These are phyloP conservation scores for Poecilia latipinna DNA, from an alignment of 2,113 vertebrate species.

Conservation along the genomic window DNA sequence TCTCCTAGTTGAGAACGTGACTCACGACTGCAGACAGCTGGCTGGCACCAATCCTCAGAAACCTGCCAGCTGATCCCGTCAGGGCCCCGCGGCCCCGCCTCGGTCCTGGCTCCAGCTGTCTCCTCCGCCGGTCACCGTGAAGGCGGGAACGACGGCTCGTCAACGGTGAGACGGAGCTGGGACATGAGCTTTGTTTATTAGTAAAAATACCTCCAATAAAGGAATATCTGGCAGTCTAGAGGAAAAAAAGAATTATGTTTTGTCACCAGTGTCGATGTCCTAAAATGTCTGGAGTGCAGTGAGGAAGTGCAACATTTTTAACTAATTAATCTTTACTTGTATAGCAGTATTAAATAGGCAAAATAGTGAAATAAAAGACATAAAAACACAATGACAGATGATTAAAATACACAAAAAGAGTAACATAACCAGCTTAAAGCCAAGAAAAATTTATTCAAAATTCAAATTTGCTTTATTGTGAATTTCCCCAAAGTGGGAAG, in stretches of 20 bases:
- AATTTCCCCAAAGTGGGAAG: no score
- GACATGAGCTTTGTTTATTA: neutral
- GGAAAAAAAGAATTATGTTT: neutral
- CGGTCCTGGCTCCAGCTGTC: constrained; percentile 4
- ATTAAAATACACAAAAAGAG: no score
- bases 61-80: neutral
- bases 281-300: neutral
- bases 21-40: constrained; percentile 1
- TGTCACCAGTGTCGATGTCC: constrained; percentile 46
- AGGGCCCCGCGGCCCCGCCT: neutral
- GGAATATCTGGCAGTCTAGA: neutral
- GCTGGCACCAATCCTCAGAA: neutral
- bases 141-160: neutral
- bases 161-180: neutral
- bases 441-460: no score
- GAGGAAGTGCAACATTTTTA: neutral
- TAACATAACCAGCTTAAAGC: no score
- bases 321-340: no score
- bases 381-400: no score
- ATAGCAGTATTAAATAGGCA: no score
- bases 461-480: no score
- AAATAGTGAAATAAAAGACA: neutral
- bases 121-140: neutral
- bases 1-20: neutral
- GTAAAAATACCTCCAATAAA: neutral